Base-by-base conservation (phyloP, 2,888 invertebrate species). In the Sphaeridia pumilis region DNA sequence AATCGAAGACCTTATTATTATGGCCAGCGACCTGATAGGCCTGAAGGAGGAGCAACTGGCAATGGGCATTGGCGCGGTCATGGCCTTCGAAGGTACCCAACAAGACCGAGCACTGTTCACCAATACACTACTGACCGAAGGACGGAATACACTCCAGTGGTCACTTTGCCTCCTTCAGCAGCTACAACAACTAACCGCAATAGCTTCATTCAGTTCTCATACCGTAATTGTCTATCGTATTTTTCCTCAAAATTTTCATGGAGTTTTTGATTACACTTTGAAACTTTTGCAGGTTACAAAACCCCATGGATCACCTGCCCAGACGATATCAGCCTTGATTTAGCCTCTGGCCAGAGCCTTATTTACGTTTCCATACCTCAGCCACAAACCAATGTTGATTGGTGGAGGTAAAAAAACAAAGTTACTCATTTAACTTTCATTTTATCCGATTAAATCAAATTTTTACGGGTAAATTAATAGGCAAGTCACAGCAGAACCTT, bases 281-380 rank as follows among this genome's bases (percentile, higher is more conserved):
- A 41, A 17, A 41, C 17, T 17, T 41, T 25, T 24, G 7, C 66
- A 75, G 75, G 73, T 56, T 73, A 73, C 63, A 71, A 73, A 58
- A 72, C 71, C 55, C 74, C 75, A n/a, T 71, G 72, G 61, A 70
- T 76, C 51, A 71, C 72, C 59, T 77, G 77, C 61, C 76, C 77
- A 2, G 69, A 71, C 38, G 73, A 76, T 59, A 71, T 76, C 46
- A 65, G 68, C 20, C 69, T 74, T 5, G 71, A 74, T 53, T 59
- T 76, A 41, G 68, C 73, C 17, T 70, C 72, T 4, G 71, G 72
- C 44, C 69, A 71, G 57, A 70, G 69, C 55, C 70, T 70, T 50
- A 71, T 72, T 2, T 70, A 73, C 63, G 72, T 76, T 36, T 71
- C 70, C 36, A 72, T 76, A 58, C 72, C 74, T 46, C 72, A 73